Conservation (phyloP, 2,113 vertebrate species). For the Chrysochloris asiatica region DNA sequence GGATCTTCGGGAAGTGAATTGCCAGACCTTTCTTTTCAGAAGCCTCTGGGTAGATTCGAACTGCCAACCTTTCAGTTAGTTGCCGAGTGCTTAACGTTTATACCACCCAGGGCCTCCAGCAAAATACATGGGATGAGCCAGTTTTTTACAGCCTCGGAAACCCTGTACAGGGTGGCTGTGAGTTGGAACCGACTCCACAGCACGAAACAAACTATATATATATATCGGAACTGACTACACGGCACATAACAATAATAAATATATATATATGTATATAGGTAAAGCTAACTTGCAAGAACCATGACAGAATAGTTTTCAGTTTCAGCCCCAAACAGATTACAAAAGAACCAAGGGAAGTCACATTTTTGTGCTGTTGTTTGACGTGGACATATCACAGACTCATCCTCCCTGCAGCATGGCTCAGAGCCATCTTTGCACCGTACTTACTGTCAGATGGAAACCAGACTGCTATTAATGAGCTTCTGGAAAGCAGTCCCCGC, state of each 20-base stretch:
- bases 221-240: too few relatives aligned
- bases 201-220: too few relatives aligned
- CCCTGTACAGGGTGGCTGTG: too few relatives aligned
- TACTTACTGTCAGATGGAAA: conserved; percentile 39
- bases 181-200: too few relatives aligned
- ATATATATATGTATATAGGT: not conserved
- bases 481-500: not conserved
- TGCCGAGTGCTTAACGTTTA: not conserved
- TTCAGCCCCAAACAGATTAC: not conserved
- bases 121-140: not conserved
- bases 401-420: not conserved
- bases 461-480: conserved; percentile 16
- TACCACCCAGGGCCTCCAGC: not conserved
- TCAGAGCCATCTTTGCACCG: conserved; percentile 32
- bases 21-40: not conserved
- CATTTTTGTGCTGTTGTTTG: not conserved
- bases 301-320: not conserved
- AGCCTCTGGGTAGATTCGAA: not conserved
- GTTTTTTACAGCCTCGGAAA: too few relatives aligned
- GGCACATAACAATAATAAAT: not conserved
- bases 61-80: not conserved
- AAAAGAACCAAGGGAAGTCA: not conserved
- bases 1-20: not conserved
- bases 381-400: conserved; percentile 5
- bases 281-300: not conserved